phyloP scores from a whole-genome alignment of 2,888 invertebrate species.

The Eugnorisma glareosa region DNA sequence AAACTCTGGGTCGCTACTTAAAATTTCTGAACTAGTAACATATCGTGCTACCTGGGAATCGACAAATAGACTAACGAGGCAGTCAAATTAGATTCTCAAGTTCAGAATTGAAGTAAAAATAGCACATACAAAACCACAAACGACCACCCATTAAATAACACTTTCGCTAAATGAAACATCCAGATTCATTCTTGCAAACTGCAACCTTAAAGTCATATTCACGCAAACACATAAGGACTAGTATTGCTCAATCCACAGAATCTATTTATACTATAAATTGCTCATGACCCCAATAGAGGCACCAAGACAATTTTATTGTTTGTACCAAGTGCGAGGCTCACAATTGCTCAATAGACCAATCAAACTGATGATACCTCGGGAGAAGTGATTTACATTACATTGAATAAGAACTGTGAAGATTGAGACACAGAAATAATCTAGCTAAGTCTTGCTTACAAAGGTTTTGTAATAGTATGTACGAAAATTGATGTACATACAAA shows the following conservation, averaged over 20 bases:
- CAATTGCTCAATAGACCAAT: slow-evolving; percentile 75
- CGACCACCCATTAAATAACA: slow-evolving; percentile 21
- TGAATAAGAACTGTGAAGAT: slow-evolving; percentile 16
- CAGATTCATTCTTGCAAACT: slow-evolving; percentile 13
- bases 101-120: slow-evolving; percentile 1
- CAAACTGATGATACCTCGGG: slow-evolving; percentile 57
- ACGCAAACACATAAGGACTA: slow-evolving; percentile 29
- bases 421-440: slow-evolving; percentile 16
- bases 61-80: not conserved
- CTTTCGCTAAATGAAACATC: slow-evolving; percentile 35
- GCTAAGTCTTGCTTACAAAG: not conserved
- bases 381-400: slow-evolving; percentile 57
- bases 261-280: slow-evolving; percentile 64
- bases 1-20: not conserved
- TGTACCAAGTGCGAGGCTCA: slow-evolving; percentile 52
- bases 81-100: not conserved
- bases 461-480: not conserved
- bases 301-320: slow-evolving; percentile 70
- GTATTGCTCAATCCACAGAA: slow-evolving; percentile 22
- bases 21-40: not conserved
- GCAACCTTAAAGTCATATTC: slow-evolving; percentile 8
- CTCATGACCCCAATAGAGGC: slow-evolving; percentile 75
- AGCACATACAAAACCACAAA: slow-evolving; percentile 1
- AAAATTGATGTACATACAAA: slow-evolving; percentile 10
- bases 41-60: too few relatives aligned